Evolutionary conservation across 1,140 invertebrate species (phyloP).

Genomic region (Carcinoscorpius rotundicauda): DNA sequence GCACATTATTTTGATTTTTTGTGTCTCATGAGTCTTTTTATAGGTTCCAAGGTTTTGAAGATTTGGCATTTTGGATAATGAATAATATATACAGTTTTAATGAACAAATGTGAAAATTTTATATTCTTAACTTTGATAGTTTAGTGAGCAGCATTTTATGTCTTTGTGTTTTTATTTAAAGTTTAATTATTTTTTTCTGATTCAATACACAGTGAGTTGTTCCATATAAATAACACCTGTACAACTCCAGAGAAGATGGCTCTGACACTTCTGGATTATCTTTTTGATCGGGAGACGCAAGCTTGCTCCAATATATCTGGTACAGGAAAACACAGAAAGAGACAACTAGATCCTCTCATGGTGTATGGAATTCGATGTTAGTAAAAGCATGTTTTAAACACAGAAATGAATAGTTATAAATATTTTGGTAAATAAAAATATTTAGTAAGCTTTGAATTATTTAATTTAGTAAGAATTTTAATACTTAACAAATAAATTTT

Average conservation of each 20-base stretch:
- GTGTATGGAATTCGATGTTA: slow-evolving; percentile 39
- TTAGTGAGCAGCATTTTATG: too few species aligned
- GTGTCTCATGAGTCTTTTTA: too few species aligned
- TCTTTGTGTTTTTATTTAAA: too few species aligned
- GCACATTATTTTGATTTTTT: too few species aligned
- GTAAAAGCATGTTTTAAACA: slow-evolving; percentile 15
- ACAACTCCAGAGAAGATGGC: slow-evolving; percentile 39
- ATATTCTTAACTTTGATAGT: too few species aligned
- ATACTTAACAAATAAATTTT: background rate
- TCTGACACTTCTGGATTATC: slow-evolving; percentile 35
- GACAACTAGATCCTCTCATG: slow-evolving; percentile 37
- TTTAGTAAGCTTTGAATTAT: slow-evolving; percentile 6
- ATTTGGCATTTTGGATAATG: too few species aligned
- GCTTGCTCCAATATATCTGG: slow-evolving; percentile 37
- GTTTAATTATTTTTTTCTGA: too few species aligned
- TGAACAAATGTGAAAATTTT: too few species aligned
- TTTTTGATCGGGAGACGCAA: slow-evolving; percentile 39
- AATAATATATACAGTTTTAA: too few species aligned
- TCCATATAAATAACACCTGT: slow-evolving; percentile 39
- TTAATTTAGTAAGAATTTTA: background rate
- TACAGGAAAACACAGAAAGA: slow-evolving; percentile 37
- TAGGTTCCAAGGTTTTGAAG: too few species aligned
- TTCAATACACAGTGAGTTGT: slow-evolving; percentile 7
- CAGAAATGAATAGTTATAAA: background rate
- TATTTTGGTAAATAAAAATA: slow-evolving; percentile 5